Conservation (phyloP, 2,888 invertebrate species). For the Sycophila texana region DNA sequence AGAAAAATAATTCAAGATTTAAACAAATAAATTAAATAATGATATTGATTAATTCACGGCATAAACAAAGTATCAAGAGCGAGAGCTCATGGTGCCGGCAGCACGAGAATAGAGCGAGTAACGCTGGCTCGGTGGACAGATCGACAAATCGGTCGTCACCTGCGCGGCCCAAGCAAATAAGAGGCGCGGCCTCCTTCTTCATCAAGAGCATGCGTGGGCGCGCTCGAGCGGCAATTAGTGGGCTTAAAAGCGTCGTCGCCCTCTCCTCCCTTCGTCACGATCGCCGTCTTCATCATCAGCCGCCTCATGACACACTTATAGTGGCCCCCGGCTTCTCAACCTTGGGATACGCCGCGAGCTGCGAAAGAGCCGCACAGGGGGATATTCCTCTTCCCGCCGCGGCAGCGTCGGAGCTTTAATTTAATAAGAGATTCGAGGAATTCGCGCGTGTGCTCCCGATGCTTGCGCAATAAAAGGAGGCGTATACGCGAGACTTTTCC, state of each 20-base stretch:
- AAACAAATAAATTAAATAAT: no score
- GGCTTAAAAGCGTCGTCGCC: slow-evolving; percentile 61
- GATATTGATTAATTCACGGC: no score
- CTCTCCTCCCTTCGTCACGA: slow-evolving; percentile 40
- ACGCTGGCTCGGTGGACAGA: not conserved
- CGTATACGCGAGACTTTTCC: no score
- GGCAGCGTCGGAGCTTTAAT: no score
- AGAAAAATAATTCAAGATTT: no score
- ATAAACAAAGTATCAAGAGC: not conserved
- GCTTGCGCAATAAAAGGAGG: no score
- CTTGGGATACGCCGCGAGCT: slow-evolving; percentile 27
- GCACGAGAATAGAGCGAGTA: slow-evolving; percentile 28
- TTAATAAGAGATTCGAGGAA: slow-evolving; percentile 41
- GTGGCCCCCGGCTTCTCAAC: slow-evolving; percentile 52
- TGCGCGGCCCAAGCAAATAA: not conserved
- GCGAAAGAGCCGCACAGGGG: slow-evolving; percentile 1
- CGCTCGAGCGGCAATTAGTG: slow-evolving; percentile 61
- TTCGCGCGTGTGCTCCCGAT: not conserved
- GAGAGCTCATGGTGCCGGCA: no score
- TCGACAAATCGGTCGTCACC: slow-evolving; percentile 54
- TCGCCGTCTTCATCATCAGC: slow-evolving; percentile 62
- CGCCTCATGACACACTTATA: slow-evolving; percentile 67
- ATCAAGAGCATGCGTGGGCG: slow-evolving; percentile 34
- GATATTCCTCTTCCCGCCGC: no score
- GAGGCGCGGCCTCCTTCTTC: slow-evolving; percentile 12